Evolutionary conservation across 2,888 invertebrate genomes (phyloP).

Genomic region (Encarsia formosa): DNA sequence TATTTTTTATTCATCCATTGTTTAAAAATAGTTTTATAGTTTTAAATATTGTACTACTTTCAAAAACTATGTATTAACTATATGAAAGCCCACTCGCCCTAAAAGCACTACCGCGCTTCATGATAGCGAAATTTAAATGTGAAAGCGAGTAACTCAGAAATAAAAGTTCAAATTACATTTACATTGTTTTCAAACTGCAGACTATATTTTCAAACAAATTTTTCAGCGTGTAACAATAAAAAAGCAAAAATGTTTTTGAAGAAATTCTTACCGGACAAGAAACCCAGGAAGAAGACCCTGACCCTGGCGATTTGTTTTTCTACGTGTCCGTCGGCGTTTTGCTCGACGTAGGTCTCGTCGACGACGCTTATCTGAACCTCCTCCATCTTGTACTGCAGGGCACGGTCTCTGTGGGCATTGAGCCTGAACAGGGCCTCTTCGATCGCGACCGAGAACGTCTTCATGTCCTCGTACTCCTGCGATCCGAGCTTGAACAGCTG

Average conservation of each 20-base stretch:
- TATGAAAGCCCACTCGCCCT: too few species aligned
- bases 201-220: too few species aligned
- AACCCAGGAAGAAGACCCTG: conserved; percentile 91
- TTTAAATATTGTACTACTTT: too few species aligned
- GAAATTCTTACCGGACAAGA: conserved; percentile 77
- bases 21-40: neutral
- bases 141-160: too few species aligned
- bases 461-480: conserved; percentile 81
- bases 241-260: too few species aligned
- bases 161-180: too few species aligned
- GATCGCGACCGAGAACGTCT: conserved; percentile 83
- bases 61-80: too few species aligned
- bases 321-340: conserved; percentile 77
- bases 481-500: conserved; percentile 95
- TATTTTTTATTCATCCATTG: conserved; percentile 3
- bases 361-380: conserved; percentile 91
- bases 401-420: conserved; percentile 80
- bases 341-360: conserved; percentile 89
- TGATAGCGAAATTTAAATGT: too few species aligned
- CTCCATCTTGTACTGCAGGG: conserved; percentile 90
- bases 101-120: too few species aligned
- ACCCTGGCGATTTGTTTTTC: conserved; percentile 91
- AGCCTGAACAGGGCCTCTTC: conserved; percentile 90
- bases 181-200: too few species aligned
- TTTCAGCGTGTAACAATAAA: too few species aligned